Evolutionary conservation across 2,797 vertebrate species (phyloP).

Genomic region (Phylloscopus collybita): DNA sequence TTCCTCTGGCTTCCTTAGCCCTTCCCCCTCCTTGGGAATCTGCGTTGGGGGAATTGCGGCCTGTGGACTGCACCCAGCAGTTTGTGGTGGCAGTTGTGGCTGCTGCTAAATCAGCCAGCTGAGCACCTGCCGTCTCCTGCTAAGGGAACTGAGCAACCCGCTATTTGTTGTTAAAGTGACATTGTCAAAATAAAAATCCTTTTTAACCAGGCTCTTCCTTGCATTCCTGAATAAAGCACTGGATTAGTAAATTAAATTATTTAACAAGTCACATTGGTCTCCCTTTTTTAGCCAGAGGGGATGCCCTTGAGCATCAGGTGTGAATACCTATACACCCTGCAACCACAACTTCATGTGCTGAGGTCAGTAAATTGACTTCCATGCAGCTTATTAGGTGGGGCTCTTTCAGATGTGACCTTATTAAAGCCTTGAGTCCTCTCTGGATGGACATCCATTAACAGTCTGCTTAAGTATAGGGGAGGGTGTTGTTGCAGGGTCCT

Average conservation of each 20-base stretch:
- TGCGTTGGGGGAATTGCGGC: constrained; percentile 1
- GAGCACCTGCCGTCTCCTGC: constrained; percentile 71
- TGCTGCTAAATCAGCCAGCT: constrained; percentile 72
- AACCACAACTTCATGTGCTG: constrained; percentile 26
- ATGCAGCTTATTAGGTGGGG: constrained; percentile 52
- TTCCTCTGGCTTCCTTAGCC: constrained; percentile 29
- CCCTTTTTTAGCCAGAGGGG: constrained; percentile 19
- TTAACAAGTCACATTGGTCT: background rate
- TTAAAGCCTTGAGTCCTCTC: constrained; percentile 35
- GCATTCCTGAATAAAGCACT: background rate
- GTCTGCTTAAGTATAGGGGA: background rate
- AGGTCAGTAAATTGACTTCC: constrained; percentile 58
- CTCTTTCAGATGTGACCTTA: constrained; percentile 58
- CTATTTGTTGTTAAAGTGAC: constrained; percentile 47
- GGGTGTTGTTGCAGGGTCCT: background rate
- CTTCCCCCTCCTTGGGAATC: constrained; percentile 56
- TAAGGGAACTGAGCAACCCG: constrained; percentile 4
- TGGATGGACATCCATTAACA: background rate
- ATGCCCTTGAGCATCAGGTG: constrained; percentile 42
- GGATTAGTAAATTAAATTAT: background rate
- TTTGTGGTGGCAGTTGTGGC: constrained; percentile 51
- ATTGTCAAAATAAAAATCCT: constrained; percentile 9
- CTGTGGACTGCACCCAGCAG: constrained; percentile 63
- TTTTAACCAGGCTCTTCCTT: background rate
- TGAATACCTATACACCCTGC: constrained; percentile 20